Base-by-base conservation (phyloP, 2,113 vertebrate species). In the Peromyscus polionotus region DNA sequence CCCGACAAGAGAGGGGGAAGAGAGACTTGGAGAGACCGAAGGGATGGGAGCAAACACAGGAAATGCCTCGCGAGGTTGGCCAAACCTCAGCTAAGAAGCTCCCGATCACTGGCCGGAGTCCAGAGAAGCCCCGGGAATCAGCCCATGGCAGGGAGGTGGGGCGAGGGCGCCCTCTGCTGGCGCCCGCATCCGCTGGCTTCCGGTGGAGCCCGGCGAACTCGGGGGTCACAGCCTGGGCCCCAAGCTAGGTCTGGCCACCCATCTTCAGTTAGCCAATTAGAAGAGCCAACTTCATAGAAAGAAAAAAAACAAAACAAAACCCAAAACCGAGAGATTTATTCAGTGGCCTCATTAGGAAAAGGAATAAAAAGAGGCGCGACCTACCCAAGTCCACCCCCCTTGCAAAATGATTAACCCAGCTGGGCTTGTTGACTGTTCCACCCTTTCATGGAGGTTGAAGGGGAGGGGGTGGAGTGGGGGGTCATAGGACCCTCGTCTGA, bases 91-190 rank as follows among this genome's bases (percentile, higher is more conserved):
- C 45, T 0, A 0, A 39, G 54, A 92, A 91, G 63, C 73, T 67
- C 4, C 4, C 0, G 5, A 1, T 17, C 31, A 5, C 72, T 75
- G 16, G 1, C 16, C 48, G 33, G 3, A 0, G 42, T 59, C 61
- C 89, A 1, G 59, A 70, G 75, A 88, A 90, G 61, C 83, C 70
- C 3, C 0, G 0, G 7, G 88, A 72, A 65, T 39, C 59, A 54
- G 68, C 19, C 36, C 28, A 2, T 0, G 3, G 61, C 48, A 81
- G 86, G 48, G 24, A 24, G 9, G 16, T 73, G 48, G 81, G 42
- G 19, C 80, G 33, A 90, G 84, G 16, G 54, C 19, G 75, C 26
- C 63, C 20, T 6, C 31, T 61, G 68, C 77, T 39, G 72, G 36
- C 10, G 4, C 6, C 61, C 33, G 83, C 13, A 33, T 26, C 42